Conservation (phyloP, 2,888 invertebrate species). For the Drosophila sordidula region DNA sequence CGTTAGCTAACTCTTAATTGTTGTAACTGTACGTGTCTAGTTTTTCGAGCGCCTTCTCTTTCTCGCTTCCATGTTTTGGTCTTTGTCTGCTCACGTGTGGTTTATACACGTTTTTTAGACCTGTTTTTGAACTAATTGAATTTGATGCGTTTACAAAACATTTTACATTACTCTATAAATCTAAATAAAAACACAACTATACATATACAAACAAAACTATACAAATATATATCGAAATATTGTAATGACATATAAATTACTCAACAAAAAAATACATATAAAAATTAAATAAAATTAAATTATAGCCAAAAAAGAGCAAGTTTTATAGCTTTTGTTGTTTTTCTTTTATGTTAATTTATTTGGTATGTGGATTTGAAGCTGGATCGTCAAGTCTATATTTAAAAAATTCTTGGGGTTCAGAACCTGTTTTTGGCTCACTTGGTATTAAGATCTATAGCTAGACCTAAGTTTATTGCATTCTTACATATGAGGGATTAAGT, state of each 20-base stretch:
- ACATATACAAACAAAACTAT: slow-evolving; percentile 6
- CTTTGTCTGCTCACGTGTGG: slow-evolving; percentile 1
- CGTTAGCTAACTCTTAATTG: slow-evolving; percentile 2
- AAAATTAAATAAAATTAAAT: slow-evolving; percentile 15
- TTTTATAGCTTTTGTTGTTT: slow-evolving; percentile 1
- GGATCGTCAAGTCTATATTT: too few relatives aligned
- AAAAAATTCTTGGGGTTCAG: background rate
- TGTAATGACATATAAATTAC: slow-evolving; percentile 32
- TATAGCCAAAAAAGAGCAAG: slow-evolving; percentile 1
- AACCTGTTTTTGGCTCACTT: too few relatives aligned
- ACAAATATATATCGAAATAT: slow-evolving; percentile 21
- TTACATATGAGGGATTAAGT: too few relatives aligned
- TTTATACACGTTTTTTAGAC: slow-evolving; percentile 15
- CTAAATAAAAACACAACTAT: slow-evolving; percentile 5
- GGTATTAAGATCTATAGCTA: too few relatives aligned
- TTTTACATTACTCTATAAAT: slow-evolving; percentile 2
- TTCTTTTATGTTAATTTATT: background rate
- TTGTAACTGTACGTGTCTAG: slow-evolving; percentile 6
- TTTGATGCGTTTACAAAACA: slow-evolving; percentile 27
- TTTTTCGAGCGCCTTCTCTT: slow-evolving; percentile 4
- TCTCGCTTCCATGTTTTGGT: slow-evolving; percentile 3
- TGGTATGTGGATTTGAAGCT: too few relatives aligned
- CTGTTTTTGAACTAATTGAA: slow-evolving; percentile 5
- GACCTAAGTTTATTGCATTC: too few relatives aligned
- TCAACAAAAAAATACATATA: slow-evolving; percentile 5